Conservation (phyloP, 2,797 vertebrate genomes). For the Syngnathus acus region DNA sequence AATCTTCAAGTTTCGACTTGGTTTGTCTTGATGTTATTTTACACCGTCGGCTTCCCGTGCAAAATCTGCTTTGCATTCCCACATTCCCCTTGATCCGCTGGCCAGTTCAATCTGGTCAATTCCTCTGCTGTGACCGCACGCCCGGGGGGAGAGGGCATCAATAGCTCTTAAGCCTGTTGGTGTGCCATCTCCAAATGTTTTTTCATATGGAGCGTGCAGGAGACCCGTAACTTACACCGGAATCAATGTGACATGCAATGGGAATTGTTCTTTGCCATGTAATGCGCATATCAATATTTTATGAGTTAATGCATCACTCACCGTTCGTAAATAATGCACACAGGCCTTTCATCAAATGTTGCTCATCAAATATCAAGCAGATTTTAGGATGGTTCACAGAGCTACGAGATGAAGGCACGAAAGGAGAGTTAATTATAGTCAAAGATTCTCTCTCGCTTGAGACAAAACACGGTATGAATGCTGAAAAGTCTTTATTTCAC, state of each 20-base stretch:
- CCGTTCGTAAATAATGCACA: constrained; percentile 63
- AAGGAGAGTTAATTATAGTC: constrained; percentile 45
- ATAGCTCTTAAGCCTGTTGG: constrained; percentile 49
- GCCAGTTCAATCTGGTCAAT: constrained; percentile 40
- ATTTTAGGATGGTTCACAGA: constrained; percentile 51
- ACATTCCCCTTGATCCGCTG: constrained; percentile 31
- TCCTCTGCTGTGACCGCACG: constrained; percentile 35
- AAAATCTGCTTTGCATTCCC: constrained; percentile 53
- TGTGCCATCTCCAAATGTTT: constrained; percentile 49
- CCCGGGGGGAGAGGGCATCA: constrained; percentile 22
- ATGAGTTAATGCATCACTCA: constrained; percentile 67
- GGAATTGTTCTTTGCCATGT: constrained; percentile 65
- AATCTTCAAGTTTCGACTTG: constrained; percentile 12
- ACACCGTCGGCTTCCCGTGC: constrained; percentile 37
- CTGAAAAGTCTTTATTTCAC: constrained; percentile 9
- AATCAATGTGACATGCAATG: constrained; percentile 67
- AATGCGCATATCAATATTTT: constrained; percentile 66
- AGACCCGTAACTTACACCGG: constrained; percentile 53
- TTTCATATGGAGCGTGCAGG: constrained; percentile 47
- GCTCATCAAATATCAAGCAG: constrained; percentile 67
- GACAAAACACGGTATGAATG: constrained; percentile 24
- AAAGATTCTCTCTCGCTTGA: constrained; percentile 23
- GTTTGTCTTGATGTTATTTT: constrained; percentile 45
- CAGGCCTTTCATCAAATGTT: constrained; percentile 43
- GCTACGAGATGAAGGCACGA: constrained; percentile 29